Base-by-base conservation (phyloP, 2,797 vertebrate genomes). In the Ispidina lecontei region DNA sequence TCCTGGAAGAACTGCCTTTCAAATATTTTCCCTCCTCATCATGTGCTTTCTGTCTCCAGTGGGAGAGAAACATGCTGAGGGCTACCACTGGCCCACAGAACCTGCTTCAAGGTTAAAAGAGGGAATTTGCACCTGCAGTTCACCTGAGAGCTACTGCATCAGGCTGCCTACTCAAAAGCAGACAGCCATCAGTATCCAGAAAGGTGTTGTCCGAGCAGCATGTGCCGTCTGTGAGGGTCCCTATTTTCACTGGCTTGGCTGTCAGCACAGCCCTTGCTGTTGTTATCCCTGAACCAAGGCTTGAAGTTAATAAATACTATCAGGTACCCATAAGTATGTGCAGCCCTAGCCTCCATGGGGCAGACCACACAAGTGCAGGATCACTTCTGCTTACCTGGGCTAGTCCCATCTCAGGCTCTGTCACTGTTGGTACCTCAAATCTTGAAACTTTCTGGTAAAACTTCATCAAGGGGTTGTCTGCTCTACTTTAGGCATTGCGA, bases 31-130 rank as follows among this genome's bases (percentile, higher is more conserved):
- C 5, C 5, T 47, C 8, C 19, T 76, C 31, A 23, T 47, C 31
- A 31, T 0, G 5, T 1, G 0, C 28, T 89, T 92, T 68, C 35
- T 1, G 2, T 55, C 43, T 41, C 43, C 0, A 0, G 8, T 37
- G 37, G 52, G 37, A 83, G 8, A 91, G 8, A 29, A 69, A 7
- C 21, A 23, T 11, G 37, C 39, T 43, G 43, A 43, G 17, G 55
- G 26, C 21, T 39, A 79, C 26, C 13, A n/a, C 43, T 59, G n/a
- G 9, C 21, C 29, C 37, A 52, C 7, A 28, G 49, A n/a, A 52
- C 0, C 0, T 77, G 25, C 46, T 74, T 59, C 71, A 52, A 44
- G 15, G 28, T 81, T 47, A 59, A 35, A 65, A 67, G 58, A 65
- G 15, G 22, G 10, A 37, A 20, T 72, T 89, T 65, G 28, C 49